Conservation (phyloP, 2,888 invertebrate genomes). For the Catocala sponsa region DNA sequence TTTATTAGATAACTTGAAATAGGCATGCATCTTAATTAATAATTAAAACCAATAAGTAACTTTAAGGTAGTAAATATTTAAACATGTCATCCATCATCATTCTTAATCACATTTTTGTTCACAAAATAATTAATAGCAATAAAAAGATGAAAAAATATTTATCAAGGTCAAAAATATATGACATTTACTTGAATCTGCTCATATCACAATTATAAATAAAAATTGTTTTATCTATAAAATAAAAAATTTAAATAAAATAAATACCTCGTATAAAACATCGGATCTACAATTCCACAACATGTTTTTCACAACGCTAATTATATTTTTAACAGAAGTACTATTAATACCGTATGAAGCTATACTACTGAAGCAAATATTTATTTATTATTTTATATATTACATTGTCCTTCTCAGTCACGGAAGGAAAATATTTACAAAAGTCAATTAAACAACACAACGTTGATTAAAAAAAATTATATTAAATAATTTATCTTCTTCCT, state of each 20-base stretch:
- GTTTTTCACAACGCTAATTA: slow-evolving; percentile 27
- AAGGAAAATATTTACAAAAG: slow-evolving; percentile 63
- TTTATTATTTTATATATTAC: slow-evolving; percentile 39
- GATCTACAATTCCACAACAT: slow-evolving; percentile 60
- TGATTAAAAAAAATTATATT: slow-evolving; percentile 53
- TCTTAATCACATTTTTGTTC: no score
- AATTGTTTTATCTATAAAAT: no score
- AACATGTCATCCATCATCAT: no score
- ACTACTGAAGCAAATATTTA: slow-evolving; percentile 32
- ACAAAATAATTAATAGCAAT: no score
- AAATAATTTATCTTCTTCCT: slow-evolving; percentile 56
- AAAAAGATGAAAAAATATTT: no score
- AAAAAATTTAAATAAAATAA: slow-evolving; percentile 11
- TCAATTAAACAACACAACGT: slow-evolving; percentile 54
- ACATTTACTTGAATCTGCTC: no score
- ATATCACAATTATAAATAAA: no score
- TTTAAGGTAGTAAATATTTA: no score
- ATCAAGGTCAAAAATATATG: no score
- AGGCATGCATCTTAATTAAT: no score
- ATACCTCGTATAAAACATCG: slow-evolving; percentile 63
- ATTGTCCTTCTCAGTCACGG: slow-evolving; percentile 39
- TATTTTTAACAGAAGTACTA: slow-evolving; percentile 10
- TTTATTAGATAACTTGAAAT: no score
- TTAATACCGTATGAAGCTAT: slow-evolving; percentile 6
- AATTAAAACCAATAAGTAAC: no score